Conservation (phyloP, 2,888 invertebrate species). For the Philonicus albiceps region DNA sequence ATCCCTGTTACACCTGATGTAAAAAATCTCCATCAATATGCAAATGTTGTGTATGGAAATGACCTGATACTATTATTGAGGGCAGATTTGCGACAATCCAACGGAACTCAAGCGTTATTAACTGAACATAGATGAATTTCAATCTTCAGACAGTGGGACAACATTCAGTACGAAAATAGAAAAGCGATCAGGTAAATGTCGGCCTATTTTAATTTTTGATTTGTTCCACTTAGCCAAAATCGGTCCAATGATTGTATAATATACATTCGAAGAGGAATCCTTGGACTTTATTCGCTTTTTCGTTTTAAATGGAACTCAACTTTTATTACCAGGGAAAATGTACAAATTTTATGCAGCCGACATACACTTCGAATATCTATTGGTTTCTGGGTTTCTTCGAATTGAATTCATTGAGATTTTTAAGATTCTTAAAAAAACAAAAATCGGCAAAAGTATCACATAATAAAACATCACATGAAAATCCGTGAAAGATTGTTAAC, state of each 20-base stretch:
- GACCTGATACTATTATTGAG: not conserved
- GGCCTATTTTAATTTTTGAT: not conserved
- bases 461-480: not conserved
- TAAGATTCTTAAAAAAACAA: not conserved
- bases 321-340: conserved; percentile 1
- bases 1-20: not conserved
- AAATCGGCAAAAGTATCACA: not conserved
- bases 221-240: not conserved
- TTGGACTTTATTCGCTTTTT: not conserved
- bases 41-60: not conserved
- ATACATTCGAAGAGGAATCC: not conserved
- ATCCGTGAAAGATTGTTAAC: not conserved
- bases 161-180: not conserved
- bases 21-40: not conserved
- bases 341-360: conserved; percentile 2
- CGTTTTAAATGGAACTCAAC: not conserved
- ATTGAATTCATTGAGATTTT: not conserved
- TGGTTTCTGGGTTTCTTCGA: not conserved
- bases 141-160: not conserved
- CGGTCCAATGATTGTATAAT: not conserved
- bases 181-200: not conserved
- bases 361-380: not conserved
- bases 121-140: not conserved
- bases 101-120: not conserved
- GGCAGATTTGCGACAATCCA: not conserved